Evolutionary conservation across 2,797 vertebrate genomes (phyloP), one percentile per base, ranked within the genome.

Genomic region (Macropus fuliginosus): DNA sequence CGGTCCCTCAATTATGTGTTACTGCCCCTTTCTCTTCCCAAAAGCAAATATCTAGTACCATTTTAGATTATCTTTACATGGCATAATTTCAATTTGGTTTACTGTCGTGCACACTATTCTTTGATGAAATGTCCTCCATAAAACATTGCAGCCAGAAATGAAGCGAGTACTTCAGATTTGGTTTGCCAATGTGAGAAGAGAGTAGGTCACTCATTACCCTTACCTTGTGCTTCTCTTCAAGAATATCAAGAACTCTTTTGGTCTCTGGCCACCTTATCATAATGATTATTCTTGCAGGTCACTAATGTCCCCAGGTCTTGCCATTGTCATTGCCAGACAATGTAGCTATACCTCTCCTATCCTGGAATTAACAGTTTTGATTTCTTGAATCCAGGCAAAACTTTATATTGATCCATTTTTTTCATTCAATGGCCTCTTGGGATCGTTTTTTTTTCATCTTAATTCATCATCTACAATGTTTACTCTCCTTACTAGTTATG

Each of bases 31-130:
- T 6, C 8, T 40, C 66, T 24, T 81, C n/a, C 16, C n/a, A 40
- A 46, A 1, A 5, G 18, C 0, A 21, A 46, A 16, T 1, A 40
- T 40, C n/a, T 8, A 81, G 1, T 1, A 21, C 3, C n/a, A 81
- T 46, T 81, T 66, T 40, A 81, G 40, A 81, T 40, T 21, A 9
- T 6, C n/a, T 24, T 81, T 24, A 40, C 5, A 81, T 40, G 13
- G 16, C 16, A 21, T 40, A 18, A 46, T 81, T 74, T 74, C 5
- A 5, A 40, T 40, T 81, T 21, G 14, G 5, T n/a, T n/a, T 74
- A 46, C 6, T 81, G 8, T 40, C 66, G 13, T 74, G 6, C 1
- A 21, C n/a, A 40, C 5, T 46, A 18, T 81, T 40, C n/a, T 81
- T 40, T 81, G n/a, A 46, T 24, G 8, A 18, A 81, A 81, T 81